Conservation (phyloP, 2,888 invertebrate genomes). For the Elegia similella region DNA sequence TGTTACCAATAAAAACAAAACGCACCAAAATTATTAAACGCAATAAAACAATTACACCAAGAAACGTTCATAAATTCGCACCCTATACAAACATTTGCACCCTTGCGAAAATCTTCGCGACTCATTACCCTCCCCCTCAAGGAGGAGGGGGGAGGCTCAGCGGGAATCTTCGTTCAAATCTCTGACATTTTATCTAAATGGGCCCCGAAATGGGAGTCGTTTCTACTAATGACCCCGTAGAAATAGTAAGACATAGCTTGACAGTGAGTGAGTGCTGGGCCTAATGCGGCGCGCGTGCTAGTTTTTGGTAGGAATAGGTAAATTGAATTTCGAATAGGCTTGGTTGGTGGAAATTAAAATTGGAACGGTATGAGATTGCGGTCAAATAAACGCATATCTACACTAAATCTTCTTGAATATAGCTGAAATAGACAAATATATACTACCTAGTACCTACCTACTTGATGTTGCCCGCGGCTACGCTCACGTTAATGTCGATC, state of each 20-base stretch:
- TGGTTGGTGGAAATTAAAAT: slow-evolving; percentile 4
- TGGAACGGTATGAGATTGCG: not conserved
- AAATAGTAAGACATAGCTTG: slow-evolving; percentile 69
- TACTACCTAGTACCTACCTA: too few species aligned
- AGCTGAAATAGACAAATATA: too few species aligned
- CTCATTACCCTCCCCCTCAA: slow-evolving; percentile 60
- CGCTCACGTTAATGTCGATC: too few species aligned
- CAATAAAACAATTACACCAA: slow-evolving; percentile 31
- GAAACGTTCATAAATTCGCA: slow-evolving; percentile 64
- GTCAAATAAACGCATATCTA: too few species aligned
- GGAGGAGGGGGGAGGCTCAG: slow-evolving; percentile 29
- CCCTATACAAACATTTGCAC: slow-evolving; percentile 79
- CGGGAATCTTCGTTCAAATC: slow-evolving; percentile 76
- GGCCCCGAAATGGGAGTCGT: slow-evolving; percentile 76
- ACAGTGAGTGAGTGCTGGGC: slow-evolving; percentile 53
- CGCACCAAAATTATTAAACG: slow-evolving; percentile 11
- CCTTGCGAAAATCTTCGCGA: slow-evolving; percentile 78
- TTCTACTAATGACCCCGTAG: slow-evolving; percentile 78
- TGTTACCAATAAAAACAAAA: not conserved
- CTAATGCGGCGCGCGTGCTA: slow-evolving; percentile 13
- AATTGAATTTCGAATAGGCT: slow-evolving; percentile 13
- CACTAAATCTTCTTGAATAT: too few species aligned
- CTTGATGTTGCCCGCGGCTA: too few species aligned
- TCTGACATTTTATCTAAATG: slow-evolving; percentile 82
- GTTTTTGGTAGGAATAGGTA: slow-evolving; percentile 13